Evolutionary conservation across 2,888 invertebrate genomes (phyloP), one percentile per base, ranked within the genome.

Genomic region (Harpalus rubripes): DNA sequence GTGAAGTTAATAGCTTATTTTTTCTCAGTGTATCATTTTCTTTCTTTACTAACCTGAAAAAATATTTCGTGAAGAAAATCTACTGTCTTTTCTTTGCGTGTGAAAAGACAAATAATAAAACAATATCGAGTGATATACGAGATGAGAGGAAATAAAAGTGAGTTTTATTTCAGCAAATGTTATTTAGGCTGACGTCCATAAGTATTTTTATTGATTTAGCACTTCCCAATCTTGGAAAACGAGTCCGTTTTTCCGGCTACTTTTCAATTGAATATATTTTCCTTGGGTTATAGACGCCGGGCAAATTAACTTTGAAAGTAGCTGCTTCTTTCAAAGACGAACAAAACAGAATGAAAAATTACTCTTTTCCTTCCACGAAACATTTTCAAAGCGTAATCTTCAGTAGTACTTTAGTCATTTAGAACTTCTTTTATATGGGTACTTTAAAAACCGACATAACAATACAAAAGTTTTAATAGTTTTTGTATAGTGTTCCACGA

Each of bases 271-370:
- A 78, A 78, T 58, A 78, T 78, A 78, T 78, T 78, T 78, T 78
- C 78, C 26, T 78, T 56, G 78, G 78, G 58, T 58, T 78, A 78
- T 78, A 78, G 78, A 78, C 78, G 78, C 58, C 58, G 78, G 78
- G 78, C 78, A 81, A 81, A 81, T 81, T 81, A 81, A 81, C 81
- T 81, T 81, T 72, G 72, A 81, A 81, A 81, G 56, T 81, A 72
- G 81, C 44, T 68, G 61, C 68, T 72, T 81, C 61, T 81, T 81
- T 68, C 68, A 81, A 56, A 81, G 56, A 68, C 81, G 80, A 80
- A 80, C 80, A 80, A 80, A 80, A 81, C 81, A 81, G 81, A 68
- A 81, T 81, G 81, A 81, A 81, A 81, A 68, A 81, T 81, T 81
- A 61, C 72, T 68, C 72, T 39, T 81, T 81, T 81, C 81, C 72